These are phyloP conservation scores for Masticophis lateralis DNA, from an alignment of 2,797 vertebrate species.

Conservation along the genomic window DNA sequence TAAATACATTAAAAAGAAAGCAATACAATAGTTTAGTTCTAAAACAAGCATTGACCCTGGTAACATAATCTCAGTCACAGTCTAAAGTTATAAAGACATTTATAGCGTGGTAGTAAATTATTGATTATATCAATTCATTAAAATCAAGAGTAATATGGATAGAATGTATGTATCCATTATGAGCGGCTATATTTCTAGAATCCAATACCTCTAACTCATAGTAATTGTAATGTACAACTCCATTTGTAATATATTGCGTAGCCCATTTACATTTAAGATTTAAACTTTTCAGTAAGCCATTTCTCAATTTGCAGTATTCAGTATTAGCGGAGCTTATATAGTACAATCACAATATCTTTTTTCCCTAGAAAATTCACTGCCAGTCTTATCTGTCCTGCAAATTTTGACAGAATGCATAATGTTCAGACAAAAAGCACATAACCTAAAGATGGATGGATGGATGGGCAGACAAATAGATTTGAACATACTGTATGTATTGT, in stretches of 20 bases:
- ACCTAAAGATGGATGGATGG: neutral
- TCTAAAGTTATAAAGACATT: conserved; percentile 68
- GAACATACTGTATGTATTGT: conserved; percentile 28
- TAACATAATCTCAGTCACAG: conserved; percentile 62
- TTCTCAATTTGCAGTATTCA: conserved; percentile 39
- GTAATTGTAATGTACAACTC: neutral
- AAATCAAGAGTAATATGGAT: conserved; percentile 64
- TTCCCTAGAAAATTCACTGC: conserved; percentile 30
- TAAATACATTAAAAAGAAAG: conserved; percentile 42
- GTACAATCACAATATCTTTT: conserved; percentile 26
- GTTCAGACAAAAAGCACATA: conserved; percentile 35
- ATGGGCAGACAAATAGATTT: neutral
- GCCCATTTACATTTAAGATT: neutral
- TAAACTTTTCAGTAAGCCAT: neutral
- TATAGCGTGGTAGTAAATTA: conserved; percentile 67
- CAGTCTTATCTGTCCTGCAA: conserved; percentile 26
- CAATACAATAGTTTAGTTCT: conserved; percentile 39
- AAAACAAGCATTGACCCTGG: conserved; percentile 59
- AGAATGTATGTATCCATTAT: conserved; percentile 61
- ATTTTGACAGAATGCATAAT: conserved; percentile 38
- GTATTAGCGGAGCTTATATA: neutral
- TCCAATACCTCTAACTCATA: neutral
- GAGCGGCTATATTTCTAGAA: neutral
- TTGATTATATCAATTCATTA: conserved; percentile 60
- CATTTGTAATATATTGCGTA: neutral